Evolutionary conservation across 1,140 invertebrate genomes (phyloP).

Genomic region (Acromyrmex echinatior): DNA sequence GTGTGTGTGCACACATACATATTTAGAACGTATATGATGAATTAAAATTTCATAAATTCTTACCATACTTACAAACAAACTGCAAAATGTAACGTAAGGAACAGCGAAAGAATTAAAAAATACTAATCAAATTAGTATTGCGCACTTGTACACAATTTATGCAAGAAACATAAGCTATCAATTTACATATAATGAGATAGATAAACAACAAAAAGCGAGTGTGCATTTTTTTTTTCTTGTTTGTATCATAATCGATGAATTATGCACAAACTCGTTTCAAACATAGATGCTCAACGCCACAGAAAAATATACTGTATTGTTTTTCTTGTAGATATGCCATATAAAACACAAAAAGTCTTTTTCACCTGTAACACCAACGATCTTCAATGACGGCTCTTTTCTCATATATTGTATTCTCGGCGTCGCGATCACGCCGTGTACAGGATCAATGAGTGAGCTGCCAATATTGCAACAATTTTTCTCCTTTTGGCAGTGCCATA

Average conservation of each 20-base stretch:
- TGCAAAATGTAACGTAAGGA: background rate
- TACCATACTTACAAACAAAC: background rate
- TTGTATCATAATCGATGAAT: background rate
- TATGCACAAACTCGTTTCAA: slow-evolving; percentile 11
- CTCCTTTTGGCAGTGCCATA: slow-evolving; percentile 85
- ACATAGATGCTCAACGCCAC: background rate
- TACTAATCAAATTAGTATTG: slow-evolving; percentile 7
- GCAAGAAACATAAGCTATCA: background rate
- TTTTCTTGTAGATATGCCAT: slow-evolving; percentile 12
- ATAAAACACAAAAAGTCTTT: slow-evolving; percentile 40
- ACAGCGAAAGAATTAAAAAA: slow-evolving; percentile 32
- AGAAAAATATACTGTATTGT: slow-evolving; percentile 16
- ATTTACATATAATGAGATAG: slow-evolving; percentile 15
- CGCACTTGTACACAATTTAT: background rate
- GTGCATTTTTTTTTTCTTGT: background rate
- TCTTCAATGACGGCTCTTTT: background rate
- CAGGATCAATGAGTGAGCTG: slow-evolving; percentile 80
- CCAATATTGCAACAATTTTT: slow-evolving; percentile 87
- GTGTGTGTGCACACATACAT: no score
- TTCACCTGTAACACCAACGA: background rate
- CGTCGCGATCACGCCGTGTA: background rate
- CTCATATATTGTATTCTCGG: slow-evolving; percentile 40
- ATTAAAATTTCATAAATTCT: background rate
- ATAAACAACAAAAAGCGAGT: slow-evolving; percentile 1
- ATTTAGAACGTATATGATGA: background rate